phyloP scores from a whole-genome alignment of 2,888 invertebrate species.

The Rotaria socialis region DNA sequence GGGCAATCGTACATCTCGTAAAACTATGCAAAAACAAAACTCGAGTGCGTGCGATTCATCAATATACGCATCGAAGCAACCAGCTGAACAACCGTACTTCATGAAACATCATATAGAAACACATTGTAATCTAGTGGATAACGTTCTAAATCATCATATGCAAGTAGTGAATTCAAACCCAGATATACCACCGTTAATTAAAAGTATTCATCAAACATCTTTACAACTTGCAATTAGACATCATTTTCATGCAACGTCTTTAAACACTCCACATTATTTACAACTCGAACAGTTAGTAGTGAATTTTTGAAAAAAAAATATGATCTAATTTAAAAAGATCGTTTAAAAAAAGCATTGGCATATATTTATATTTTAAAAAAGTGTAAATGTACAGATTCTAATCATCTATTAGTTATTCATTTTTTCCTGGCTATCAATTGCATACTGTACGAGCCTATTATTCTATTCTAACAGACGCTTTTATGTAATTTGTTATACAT shows the following conservation, averaged over 20 bases:
- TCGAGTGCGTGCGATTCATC: background rate
- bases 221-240: background rate
- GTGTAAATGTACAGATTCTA: too few relatives aligned
- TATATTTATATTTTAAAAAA: too few relatives aligned
- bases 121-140: background rate
- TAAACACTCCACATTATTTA: background rate
- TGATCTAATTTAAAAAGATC: too few relatives aligned
- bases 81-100: background rate
- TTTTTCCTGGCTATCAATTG: too few relatives aligned
- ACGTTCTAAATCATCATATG: background rate
- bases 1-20: background rate
- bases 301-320: background rate
- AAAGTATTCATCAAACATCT: background rate
- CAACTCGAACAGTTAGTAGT: background rate
- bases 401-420: too few relatives aligned
- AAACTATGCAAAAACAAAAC: background rate
- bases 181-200: background rate
- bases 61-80: background rate
- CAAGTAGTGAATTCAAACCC: background rate
- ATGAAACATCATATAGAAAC: background rate
- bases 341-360: too few relatives aligned
- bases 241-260: background rate
- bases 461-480: too few relatives aligned
- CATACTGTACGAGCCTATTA: too few relatives aligned
- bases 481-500: too few relatives aligned